These are phyloP conservation scores for Mechanitis mazaeus DNA, from an alignment of 2,888 invertebrate species.

Conservation along the genomic window DNA sequence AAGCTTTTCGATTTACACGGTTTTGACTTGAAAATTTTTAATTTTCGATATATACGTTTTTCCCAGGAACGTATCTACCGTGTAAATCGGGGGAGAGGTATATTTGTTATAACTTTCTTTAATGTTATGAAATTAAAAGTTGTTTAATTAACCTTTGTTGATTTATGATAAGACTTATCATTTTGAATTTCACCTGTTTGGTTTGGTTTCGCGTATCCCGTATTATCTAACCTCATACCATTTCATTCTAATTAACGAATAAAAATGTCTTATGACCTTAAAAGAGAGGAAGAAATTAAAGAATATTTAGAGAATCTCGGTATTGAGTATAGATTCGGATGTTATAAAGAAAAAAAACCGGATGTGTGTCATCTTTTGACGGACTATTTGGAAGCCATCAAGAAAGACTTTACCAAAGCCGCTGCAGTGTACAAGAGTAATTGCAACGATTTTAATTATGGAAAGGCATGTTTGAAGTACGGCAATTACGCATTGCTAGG, in stretches of 20 bases:
- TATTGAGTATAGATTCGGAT: conserved; percentile 96
- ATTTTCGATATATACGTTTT: too few species aligned
- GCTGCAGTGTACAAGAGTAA: conserved; percentile 88
- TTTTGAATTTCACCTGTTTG: conserved; percentile 48
- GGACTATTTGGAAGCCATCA: conserved; percentile 92
- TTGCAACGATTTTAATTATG: conserved; percentile 90
- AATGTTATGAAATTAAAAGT: conserved; percentile 35
- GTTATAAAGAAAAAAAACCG: conserved; percentile 81
- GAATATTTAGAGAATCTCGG: conserved; percentile 93
- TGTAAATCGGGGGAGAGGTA: too few species aligned
- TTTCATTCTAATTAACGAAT: conserved; percentile 32
- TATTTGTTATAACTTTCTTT: too few species aligned
- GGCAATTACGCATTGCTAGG: conserved; percentile 85
- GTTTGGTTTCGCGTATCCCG: not conserved
- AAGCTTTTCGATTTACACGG: too few species aligned
- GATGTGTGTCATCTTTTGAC: conserved; percentile 94
- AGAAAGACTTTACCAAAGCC: conserved; percentile 88
- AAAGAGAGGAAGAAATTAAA: conserved; percentile 90
- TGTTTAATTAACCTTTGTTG: conserved; percentile 38
- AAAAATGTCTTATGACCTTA: conserved; percentile 84
- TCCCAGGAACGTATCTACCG: too few species aligned
- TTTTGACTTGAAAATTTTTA: too few species aligned
- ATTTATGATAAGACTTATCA: conserved; percentile 58
- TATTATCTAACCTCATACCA: conserved; percentile 56
- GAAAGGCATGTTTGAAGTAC: conserved; percentile 91